These are phyloP conservation scores for Drosophila nr. fundita DNA, from an alignment of 2,888 invertebrate genomes.

Conservation along the genomic window DNA sequence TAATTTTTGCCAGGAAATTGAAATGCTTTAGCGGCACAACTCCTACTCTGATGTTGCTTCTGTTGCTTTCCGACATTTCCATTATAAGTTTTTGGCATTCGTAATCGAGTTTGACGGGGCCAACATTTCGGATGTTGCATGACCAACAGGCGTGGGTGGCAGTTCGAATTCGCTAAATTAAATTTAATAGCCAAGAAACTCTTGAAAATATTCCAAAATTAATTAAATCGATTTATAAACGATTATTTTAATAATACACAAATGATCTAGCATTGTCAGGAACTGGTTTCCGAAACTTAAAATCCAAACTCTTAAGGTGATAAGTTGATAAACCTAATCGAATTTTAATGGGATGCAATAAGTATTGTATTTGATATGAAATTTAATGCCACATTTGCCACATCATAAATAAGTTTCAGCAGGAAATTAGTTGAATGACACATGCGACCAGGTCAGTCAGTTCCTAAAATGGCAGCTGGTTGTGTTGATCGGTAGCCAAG, in stretches of 20 bases:
- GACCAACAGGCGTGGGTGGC: background rate
- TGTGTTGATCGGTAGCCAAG: background rate
- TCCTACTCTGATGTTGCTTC: background rate
- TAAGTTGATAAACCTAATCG: background rate
- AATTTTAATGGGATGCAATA: background rate
- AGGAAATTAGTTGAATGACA: background rate
- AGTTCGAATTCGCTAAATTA: background rate
- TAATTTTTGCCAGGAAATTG: constrained; percentile 21
- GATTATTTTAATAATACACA: background rate
- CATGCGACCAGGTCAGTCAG: background rate
- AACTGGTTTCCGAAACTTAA: background rate
- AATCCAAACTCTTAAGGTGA: background rate
- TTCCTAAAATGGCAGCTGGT: background rate
- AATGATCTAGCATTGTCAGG: background rate
- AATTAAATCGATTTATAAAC: background rate
- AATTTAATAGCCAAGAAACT: background rate
- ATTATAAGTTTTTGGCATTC: constrained; percentile 33
- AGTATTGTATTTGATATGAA: background rate
- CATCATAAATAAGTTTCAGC: background rate
- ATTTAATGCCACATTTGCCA: background rate
- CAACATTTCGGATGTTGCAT: constrained; percentile 6
- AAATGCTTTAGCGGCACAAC: constrained; percentile 29
- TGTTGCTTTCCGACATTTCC: constrained; percentile 20
- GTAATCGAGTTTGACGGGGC: constrained; percentile 19
- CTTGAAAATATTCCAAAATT: background rate